Base-by-base conservation (phyloP, 2,888 invertebrate species). In the Pollenia griseotomentosa region DNA sequence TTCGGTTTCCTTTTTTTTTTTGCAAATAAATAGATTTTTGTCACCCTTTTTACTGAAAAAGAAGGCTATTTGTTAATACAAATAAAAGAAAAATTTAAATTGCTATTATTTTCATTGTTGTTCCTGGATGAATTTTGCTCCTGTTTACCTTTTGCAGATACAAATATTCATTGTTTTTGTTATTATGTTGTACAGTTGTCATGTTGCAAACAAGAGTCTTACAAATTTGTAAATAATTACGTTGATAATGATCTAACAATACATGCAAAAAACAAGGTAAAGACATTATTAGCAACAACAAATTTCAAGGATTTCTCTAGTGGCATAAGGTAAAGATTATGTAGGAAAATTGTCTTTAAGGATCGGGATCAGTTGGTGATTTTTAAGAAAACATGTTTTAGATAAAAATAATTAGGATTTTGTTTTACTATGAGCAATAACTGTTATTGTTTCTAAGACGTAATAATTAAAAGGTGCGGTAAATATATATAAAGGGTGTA, bases 171-270 rank as follows among this genome's bases (percentile, higher is more conserved):
- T 33, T 6, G 33, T 33, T 33, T 33, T 33, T 33, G 4, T 33
- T 33, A 33, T 33, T 33, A 33, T 33, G 33, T 33, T 33, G 6
- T 33, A 33, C 33, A 40, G 12, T 44, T 44, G n/a, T 51, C 51
- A 19, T 71, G 42, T 44, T 70, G 19, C 16, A 42, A 44, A 73
- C 55, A 73, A 4, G 57, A 12, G 57, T 40, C 51, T 70, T 70
- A 51, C 40, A 70, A 70, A 53, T 53, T 70, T 70, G 53, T 59
- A 33, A 23, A 53, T 53, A 70, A 70, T 68, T 51, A 68, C 33
- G 48, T 14, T 48, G 66, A 68, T 68, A 68, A 33, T 68, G 33
- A 51, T 48, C 66, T 68, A 68, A 48, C 33, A 14, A 59, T 8
- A 11, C 63, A 42, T 53, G n/a, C 11, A 10, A 16, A 2, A 53